These are phyloP conservation scores for Amblyjoppa proteus DNA, from an alignment of 2,888 invertebrate species.

Conservation along the genomic window DNA sequence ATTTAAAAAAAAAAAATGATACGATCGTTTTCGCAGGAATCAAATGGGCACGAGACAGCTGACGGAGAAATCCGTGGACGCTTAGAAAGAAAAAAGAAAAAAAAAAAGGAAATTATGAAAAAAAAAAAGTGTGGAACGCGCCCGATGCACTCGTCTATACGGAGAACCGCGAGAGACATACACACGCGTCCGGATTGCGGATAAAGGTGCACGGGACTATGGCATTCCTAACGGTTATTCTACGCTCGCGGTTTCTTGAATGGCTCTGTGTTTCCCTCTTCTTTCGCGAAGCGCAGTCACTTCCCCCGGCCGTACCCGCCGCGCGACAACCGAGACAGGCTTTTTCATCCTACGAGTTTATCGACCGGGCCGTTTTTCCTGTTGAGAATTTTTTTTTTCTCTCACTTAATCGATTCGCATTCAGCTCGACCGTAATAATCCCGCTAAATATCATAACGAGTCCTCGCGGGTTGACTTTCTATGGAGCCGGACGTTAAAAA, in stretches of 20 bases:
- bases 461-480: conserved; percentile 74
- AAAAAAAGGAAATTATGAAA: neutral
- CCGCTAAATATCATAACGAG: neutral
- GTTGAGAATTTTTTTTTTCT: no score
- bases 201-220: conserved; percentile 71
- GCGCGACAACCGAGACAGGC: neutral
- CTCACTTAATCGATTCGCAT: no score
- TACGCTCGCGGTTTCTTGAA: conserved; percentile 71
- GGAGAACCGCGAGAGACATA: conserved; percentile 51
- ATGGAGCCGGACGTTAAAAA: conserved; percentile 55
- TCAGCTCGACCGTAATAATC: no score
- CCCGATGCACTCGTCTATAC: neutral
- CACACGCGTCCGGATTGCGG: conserved; percentile 58
- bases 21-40: neutral
- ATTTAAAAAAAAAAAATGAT: no score
- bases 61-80: conserved; percentile 44
- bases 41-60: conserved; percentile 23
- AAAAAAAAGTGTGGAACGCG: conserved; percentile 24
- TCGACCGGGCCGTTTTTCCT: neutral
- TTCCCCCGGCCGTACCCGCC: neutral
- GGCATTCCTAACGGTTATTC: conserved; percentile 78
- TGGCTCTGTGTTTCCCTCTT: conserved; percentile 67
- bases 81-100: neutral
- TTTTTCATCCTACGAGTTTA: neutral
- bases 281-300: conserved; percentile 27